These are phyloP conservation scores for Ypsolopha scabrella DNA, from an alignment of 2,888 invertebrate species.

Conservation along the genomic window DNA sequence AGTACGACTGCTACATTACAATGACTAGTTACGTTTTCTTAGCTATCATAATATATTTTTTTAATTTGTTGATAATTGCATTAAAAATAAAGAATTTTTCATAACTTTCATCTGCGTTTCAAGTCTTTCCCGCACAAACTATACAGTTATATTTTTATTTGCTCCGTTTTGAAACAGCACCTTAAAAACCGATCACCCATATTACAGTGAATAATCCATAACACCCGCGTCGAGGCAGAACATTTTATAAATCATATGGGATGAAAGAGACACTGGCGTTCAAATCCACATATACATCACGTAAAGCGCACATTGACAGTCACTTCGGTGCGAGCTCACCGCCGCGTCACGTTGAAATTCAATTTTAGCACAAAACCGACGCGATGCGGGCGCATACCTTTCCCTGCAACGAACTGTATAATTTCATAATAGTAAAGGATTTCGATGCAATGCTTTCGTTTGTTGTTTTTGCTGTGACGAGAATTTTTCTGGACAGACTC, in stretches of 20 bases:
- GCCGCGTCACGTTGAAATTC: background rate
- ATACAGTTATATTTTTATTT: too few species aligned
- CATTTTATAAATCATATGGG: background rate
- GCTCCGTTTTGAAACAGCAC: background rate
- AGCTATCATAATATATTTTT: too few species aligned
- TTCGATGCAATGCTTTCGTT: background rate
- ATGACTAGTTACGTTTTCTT: too few species aligned
- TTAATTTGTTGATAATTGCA: too few species aligned
- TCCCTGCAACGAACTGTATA: background rate
- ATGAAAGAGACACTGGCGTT: background rate
- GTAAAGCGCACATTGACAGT: slow-evolving; percentile 1
- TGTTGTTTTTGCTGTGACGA: background rate
- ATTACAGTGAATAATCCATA: background rate
- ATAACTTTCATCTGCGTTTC: too few species aligned
- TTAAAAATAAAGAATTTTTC: too few species aligned
- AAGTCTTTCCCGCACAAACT: too few species aligned
- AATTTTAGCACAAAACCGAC: background rate
- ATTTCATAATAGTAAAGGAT: background rate
- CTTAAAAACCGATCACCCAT: background rate
- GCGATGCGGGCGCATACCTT: background rate
- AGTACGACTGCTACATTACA: too few species aligned
- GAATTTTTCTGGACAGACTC: too few species aligned
- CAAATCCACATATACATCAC: background rate
- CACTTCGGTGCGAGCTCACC: background rate
- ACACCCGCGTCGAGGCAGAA: background rate